These are phyloP conservation scores for Aradus depressus DNA, from an alignment of 2,888 invertebrate genomes.

Conservation along the genomic window DNA sequence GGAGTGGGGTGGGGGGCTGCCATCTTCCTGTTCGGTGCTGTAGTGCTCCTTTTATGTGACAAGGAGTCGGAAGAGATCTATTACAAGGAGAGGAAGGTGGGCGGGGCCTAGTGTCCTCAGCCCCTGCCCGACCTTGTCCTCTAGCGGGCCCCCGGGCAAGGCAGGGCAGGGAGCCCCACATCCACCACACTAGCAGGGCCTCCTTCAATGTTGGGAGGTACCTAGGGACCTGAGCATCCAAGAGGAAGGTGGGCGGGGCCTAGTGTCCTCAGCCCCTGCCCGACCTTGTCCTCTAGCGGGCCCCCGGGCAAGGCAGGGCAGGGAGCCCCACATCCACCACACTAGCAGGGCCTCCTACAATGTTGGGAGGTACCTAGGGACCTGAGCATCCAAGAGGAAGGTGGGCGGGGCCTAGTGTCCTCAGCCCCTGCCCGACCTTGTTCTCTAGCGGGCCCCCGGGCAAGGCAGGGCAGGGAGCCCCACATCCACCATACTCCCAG, in stretches of 20 bases:
- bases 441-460: constrained; percentile 45
- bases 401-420: constrained; percentile 62
- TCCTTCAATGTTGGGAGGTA: no score
- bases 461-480: constrained; percentile 24
- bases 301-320: constrained; percentile 25
- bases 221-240: no score
- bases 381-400: no score
- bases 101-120: constrained; percentile 55
- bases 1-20: constrained; percentile 97
- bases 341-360: no score
- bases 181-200: no score
- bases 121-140: constrained; percentile 59
- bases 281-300: constrained; percentile 50
- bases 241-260: constrained; percentile 75
- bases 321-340: constrained; percentile 21
- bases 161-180: constrained; percentile 22
- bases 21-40: constrained; percentile 89
- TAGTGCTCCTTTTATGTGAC: constrained; percentile 86
- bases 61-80: constrained; percentile 97
- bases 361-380: no score
- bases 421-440: constrained; percentile 58
- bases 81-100: constrained; percentile 92
- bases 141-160: constrained; percentile 37
- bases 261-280: constrained; percentile 59
- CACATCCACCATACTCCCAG: no score